These are phyloP conservation scores for Macrosteles quadrilineatus DNA, from an alignment of 1,140 invertebrate species.

Conservation along the genomic window DNA sequence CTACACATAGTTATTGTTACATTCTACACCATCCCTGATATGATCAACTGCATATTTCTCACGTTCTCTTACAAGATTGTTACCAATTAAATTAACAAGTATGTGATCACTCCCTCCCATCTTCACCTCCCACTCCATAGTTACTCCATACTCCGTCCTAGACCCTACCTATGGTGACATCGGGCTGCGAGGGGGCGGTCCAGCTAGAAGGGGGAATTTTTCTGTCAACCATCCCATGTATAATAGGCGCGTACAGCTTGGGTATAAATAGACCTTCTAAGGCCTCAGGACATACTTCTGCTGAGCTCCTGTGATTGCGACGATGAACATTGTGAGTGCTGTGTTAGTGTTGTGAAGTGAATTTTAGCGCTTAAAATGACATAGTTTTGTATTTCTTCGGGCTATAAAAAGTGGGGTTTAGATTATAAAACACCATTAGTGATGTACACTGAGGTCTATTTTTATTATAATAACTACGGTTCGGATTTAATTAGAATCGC, in stretches of 20 bases:
- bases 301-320: not conserved
- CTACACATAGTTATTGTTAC: too few relatives aligned
- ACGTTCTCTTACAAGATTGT: too few relatives aligned
- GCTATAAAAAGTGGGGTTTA: too few relatives aligned
- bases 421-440: too few relatives aligned
- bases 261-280: conserved; percentile 1
- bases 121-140: not conserved
- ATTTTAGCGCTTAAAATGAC: not conserved
- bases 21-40: too few relatives aligned
- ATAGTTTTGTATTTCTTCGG: too few relatives aligned
- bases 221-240: conserved; percentile 12
- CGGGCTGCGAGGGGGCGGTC: not conserved
- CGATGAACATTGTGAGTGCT: conserved; percentile 8
- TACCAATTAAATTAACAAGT: too few relatives aligned
- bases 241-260: conserved; percentile 1
- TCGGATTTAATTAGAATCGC: too few relatives aligned
- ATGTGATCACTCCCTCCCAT: too few relatives aligned
- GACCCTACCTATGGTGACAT: conserved; percentile 18
- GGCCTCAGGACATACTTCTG: not conserved
- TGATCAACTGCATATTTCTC: too few relatives aligned
- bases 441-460: too few relatives aligned
- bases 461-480: too few relatives aligned
- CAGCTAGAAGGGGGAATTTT: conserved; percentile 20
- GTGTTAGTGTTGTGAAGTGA: conserved; percentile 9
- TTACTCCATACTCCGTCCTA: not conserved